Conservation (phyloP, 2,888 invertebrate genomes). For the Sipunculus nudus region DNA sequence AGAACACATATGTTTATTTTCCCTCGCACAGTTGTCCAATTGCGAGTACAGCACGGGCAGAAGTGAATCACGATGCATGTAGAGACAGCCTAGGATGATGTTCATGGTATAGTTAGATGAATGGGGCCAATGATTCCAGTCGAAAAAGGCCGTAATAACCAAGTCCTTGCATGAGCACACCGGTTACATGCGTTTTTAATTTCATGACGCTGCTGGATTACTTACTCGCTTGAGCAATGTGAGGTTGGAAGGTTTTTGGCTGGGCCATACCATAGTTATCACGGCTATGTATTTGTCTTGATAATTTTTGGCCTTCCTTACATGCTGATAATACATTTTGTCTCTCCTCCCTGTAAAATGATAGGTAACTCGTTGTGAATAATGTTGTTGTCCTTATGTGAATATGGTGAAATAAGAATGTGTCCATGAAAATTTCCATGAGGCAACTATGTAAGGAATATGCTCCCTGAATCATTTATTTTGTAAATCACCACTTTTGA, state of each 20-base stretch:
- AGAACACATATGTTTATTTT: background rate
- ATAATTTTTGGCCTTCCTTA: background rate
- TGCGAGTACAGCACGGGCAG: background rate
- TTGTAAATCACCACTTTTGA: too few species aligned
- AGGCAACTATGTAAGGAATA: too few species aligned
- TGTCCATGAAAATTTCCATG: too few species aligned
- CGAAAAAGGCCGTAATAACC: background rate
- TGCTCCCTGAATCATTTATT: too few species aligned
- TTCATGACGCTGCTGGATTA: background rate
- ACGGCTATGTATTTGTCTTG: background rate
- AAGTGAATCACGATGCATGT: background rate
- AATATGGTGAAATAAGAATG: too few species aligned
- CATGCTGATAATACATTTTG: background rate
- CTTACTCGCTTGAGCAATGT: background rate
- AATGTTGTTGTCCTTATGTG: too few species aligned
- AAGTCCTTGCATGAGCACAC: background rate
- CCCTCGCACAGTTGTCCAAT: slow-evolving; percentile 3
- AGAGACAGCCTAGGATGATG: background rate
- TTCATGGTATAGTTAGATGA: background rate
- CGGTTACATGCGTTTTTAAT: background rate
- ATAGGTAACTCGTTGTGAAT: too few species aligned
- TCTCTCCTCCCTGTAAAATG: slow-evolving; percentile 1
- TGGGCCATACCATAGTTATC: slow-evolving; percentile 2
- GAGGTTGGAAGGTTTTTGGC: background rate
- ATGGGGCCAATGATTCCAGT: background rate